Conservation (phyloP, 2,888 invertebrate genomes). For the Frankliniella fusca region DNA sequence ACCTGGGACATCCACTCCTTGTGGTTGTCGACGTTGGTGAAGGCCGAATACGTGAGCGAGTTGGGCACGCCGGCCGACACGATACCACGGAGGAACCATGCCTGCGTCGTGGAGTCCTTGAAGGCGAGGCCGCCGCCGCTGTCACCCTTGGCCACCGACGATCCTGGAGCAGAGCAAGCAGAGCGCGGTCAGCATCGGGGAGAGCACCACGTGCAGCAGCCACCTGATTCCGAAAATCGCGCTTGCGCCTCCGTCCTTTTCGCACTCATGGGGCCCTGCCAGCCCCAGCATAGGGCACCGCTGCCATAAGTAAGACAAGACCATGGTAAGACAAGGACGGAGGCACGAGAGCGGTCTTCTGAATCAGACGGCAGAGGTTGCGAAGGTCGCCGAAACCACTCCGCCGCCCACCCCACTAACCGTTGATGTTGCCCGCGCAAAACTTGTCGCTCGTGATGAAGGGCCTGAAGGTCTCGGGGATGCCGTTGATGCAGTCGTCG, state of each 20-base stretch:
- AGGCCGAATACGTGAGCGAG: background rate
- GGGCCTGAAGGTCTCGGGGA: slow-evolving; percentile 40
- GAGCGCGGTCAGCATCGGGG: background rate
- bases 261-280: no score
- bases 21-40: slow-evolving; percentile 18
- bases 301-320: no score
- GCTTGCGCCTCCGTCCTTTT: no score
- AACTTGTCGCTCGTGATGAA: slow-evolving; percentile 43
- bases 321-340: no score
- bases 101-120: slow-evolving; percentile 32
- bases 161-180: slow-evolving; percentile 42
- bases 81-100: slow-evolving; percentile 49
- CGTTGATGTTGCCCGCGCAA: slow-evolving; percentile 42
- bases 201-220: background rate
- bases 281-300: no score
- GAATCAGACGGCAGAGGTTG: no score
- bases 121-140: slow-evolving; percentile 50
- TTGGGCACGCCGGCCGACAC: slow-evolving; percentile 46
- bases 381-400: no score
- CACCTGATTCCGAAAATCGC: background rate
- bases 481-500: slow-evolving; percentile 39
- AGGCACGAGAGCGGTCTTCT: no score
- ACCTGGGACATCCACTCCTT: slow-evolving; percentile 6
- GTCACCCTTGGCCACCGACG: slow-evolving; percentile 50
- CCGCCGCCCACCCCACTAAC: slow-evolving; percentile 33